Percentiles rank a stretch among this genome's conserved stretches.
phyloP scores from a whole-genome alignment of 1,140 invertebrate species.

The Brachionus rubens region DNA sequence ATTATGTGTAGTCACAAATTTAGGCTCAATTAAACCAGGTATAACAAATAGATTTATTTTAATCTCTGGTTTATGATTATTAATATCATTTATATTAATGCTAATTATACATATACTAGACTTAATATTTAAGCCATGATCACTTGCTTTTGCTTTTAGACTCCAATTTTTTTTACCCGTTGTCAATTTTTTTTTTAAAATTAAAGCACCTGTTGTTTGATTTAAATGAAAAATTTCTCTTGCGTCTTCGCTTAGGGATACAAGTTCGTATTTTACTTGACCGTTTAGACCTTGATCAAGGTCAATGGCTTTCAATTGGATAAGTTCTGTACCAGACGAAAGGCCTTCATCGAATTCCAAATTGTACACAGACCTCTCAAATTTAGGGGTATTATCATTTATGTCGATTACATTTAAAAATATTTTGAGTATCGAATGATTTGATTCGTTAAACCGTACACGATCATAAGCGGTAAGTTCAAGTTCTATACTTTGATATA shows the following conservation, averaged over 20 bases:
- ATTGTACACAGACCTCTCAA: background rate
- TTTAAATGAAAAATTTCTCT: background rate
- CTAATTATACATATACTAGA: constrained; percentile 9
- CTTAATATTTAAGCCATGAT: background rate
- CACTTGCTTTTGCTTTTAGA: constrained; percentile 13
- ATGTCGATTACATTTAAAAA: constrained; percentile 35
- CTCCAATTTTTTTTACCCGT: constrained; percentile 8
- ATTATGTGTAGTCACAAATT: constrained; percentile 10
- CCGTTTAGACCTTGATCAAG: constrained; percentile 33
- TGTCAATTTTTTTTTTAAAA: background rate
- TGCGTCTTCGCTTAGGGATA: background rate
- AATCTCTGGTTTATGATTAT: constrained; percentile 10
- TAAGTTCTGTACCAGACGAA: background rate
- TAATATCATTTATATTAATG: constrained; percentile 17
- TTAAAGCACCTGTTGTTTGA: background rate
- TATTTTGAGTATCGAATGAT: background rate
- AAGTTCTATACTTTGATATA: constrained; percentile 7
- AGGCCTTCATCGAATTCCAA: background rate
- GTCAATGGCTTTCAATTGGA: constrained; percentile 21
- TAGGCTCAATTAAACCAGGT: constrained; percentile 24
- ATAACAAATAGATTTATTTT: constrained; percentile 27
- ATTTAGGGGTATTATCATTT: constrained; percentile 41
- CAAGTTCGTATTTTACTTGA: constrained; percentile 12
- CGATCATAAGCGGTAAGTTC: constrained; percentile 31
- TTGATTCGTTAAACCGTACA: background rate